phyloP scores from a whole-genome alignment of 1,140 invertebrate species.

The Lepidurus apus region DNA sequence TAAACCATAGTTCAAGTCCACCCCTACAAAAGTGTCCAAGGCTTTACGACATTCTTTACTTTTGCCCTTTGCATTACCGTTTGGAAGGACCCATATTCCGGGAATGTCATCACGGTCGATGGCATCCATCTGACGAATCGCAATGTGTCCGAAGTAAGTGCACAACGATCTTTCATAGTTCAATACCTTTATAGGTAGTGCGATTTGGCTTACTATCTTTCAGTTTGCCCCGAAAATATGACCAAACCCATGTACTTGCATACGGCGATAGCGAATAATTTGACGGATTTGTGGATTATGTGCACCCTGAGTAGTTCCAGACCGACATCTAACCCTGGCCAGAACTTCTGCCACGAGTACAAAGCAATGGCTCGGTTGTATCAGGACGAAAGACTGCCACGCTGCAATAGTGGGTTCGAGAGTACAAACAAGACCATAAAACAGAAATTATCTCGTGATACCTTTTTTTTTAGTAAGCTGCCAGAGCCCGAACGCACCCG shows the following conservation, averaged over 20 bases:
- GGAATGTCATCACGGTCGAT: not conserved
- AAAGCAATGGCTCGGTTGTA: not conserved
- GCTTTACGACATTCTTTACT: not conserved
- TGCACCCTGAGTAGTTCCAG: not conserved
- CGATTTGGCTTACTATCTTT: not conserved
- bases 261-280: not conserved
- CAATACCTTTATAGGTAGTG: not conserved
- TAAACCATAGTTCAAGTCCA: not conserved
- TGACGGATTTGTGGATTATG: constrained; percentile 1
- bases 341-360: constrained; percentile 9
- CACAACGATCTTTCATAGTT: too few species aligned
- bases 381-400: not conserved
- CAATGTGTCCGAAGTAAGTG: not conserved
- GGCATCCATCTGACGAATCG: not conserved
- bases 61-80: not conserved
- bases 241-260: not conserved
- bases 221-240: not conserved
- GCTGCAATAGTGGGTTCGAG: not conserved
- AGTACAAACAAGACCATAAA: not conserved
- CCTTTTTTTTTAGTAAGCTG: not conserved
- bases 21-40: not conserved
- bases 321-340: not conserved
- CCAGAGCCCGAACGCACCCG: not conserved
- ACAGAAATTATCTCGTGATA: not conserved
- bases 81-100: constrained; percentile 2